Evolutionary conservation across 2,888 invertebrate genomes (phyloP), one percentile per base, ranked within the genome.

Genomic region (Catocala fraxini): DNA sequence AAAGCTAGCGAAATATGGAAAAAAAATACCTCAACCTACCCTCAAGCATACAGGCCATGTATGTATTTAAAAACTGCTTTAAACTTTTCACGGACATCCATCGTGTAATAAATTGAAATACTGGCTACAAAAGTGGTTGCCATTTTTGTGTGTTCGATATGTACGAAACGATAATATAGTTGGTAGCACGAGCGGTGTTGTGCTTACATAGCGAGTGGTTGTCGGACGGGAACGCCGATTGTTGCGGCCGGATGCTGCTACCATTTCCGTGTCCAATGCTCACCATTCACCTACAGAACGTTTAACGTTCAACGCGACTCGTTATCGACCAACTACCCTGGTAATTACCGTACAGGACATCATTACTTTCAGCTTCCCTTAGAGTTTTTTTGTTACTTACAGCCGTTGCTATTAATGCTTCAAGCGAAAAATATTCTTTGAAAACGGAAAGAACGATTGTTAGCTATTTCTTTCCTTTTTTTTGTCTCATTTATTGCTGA

Each of bases 211-310:
- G 77, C 62, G 69, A 63, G 68, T 59, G 77, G 76, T 70, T 69
- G 78, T 73, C 68, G 73, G 64, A 71, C 65, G 70, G 65, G 60
- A 68, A 59, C 68, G 56, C 59, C 86, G 86, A 89, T 89, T 89
- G 89, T 89, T 88, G 89, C 79, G 91, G 89, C 89, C 90, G 90
- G 91, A 91, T 79, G 87, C 88, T 78, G 79, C 81, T 70, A 85
- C 88, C 89, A 88, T 90, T 90, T 88, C 91, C 88, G 87, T 80
- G 85, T 86, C 79, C 86, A 88, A 80, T 81, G 81, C 80, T 76
- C 78, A 75, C 84, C 75, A 85, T 87, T 89, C 89, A 86, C 83
- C 83, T 80, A 71, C 67, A 79, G 77, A 76, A 70, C 73, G 63
- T 70, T 76, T 59, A 79, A 65, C 76, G 73, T 79, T 76, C 77